These are phyloP conservation scores for Xiphophorus couchianus DNA, from an alignment of 2,113 vertebrate genomes.

Conservation along the genomic window DNA sequence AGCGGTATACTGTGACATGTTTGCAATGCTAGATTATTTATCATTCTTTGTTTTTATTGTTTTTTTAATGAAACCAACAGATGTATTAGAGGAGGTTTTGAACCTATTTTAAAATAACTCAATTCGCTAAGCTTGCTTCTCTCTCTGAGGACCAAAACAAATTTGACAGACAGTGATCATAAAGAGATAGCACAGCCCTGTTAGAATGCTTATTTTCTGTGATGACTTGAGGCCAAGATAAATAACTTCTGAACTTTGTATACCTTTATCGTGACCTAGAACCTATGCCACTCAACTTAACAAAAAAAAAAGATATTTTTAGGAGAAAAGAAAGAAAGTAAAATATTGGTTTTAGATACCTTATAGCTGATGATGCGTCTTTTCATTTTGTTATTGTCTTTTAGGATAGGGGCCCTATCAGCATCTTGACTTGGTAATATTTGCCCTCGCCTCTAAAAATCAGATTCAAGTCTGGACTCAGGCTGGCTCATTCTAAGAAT, in stretches of 20 bases:
- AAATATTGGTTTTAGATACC: too few species aligned
- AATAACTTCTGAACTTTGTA: not conserved
- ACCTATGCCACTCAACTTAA: not conserved
- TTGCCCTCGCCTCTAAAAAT: too few species aligned
- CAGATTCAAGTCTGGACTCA: too few species aligned
- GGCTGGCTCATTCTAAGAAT: too few species aligned
- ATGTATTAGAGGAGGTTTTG: not conserved
- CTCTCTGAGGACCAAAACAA: not conserved
- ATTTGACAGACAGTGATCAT: not conserved
- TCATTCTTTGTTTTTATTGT: not conserved
- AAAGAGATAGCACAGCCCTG: not conserved
- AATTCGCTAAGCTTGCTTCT: constrained; percentile 13
- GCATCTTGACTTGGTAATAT: too few species aligned
- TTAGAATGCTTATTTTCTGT: not conserved
- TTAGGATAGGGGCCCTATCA: too few species aligned
- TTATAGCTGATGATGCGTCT: too few species aligned
- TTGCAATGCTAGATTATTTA: not conserved
- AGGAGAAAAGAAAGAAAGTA: too few species aligned
- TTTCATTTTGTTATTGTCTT: too few species aligned
- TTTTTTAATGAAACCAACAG: constrained; percentile 14
- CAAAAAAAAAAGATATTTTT: too few species aligned
- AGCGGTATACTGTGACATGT: not conserved
- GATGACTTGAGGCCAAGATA: not conserved
- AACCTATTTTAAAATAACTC: constrained; percentile 20
- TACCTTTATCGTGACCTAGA: not conserved